These are phyloP conservation scores for Neotoxoptera formosana DNA, from an alignment of 1,140 invertebrate species.

Conservation along the genomic window DNA sequence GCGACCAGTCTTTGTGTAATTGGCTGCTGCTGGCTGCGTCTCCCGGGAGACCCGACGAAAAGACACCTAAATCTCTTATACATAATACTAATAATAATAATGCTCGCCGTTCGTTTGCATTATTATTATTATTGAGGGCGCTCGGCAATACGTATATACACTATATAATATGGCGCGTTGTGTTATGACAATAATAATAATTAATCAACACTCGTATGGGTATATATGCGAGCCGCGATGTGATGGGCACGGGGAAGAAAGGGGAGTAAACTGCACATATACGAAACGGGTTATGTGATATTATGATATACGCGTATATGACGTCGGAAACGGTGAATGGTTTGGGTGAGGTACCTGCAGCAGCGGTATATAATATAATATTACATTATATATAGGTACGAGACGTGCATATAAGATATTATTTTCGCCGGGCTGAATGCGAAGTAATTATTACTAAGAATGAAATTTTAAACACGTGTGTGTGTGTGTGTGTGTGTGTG, in stretches of 20 bases:
- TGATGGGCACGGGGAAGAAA: not conserved
- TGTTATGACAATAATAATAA: no score
- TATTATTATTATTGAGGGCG: not conserved
- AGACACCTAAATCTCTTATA: conserved; percentile 22
- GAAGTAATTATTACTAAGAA: not conserved
- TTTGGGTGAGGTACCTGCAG: no score
- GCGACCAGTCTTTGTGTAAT: conserved; percentile 29
- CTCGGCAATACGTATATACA: no score
- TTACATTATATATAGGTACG: not conserved
- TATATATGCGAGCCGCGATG: no score
- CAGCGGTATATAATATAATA: no score
- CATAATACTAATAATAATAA: not conserved
- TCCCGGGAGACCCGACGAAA: not conserved
- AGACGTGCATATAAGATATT: not conserved
- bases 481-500: not conserved
- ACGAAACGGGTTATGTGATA: not conserved
- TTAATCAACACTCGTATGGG: no score
- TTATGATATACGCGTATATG: no score
- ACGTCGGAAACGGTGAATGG: not conserved
- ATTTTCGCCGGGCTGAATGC: not conserved
- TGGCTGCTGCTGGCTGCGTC: not conserved
- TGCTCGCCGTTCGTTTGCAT: not conserved
- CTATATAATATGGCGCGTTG: no score
- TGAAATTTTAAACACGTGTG: not conserved
- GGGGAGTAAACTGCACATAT: not conserved